Conservation (phyloP, 2,888 invertebrate genomes). For the Spodoptera exigua region DNA sequence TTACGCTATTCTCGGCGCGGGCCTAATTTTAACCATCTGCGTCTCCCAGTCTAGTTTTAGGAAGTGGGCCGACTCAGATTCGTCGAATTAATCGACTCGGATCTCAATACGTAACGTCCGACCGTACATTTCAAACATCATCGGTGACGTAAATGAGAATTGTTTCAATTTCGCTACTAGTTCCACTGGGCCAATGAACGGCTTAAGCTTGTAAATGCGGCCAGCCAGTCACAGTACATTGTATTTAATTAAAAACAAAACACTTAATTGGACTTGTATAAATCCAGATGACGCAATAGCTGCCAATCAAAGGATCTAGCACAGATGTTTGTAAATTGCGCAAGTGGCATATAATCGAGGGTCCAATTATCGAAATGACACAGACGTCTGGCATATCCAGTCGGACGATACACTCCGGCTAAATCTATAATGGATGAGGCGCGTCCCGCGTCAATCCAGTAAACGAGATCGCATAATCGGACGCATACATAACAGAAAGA, state of each 20-base stretch:
- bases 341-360: conserved; percentile 75
- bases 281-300: conserved; percentile 78
- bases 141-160: conserved; percentile 37
- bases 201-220: conserved; percentile 39
- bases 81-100: conserved; percentile 75
- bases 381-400: conserved; percentile 69
- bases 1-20: conserved; percentile 86
- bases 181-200: conserved; percentile 47
- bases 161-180: conserved; percentile 39
- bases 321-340: conserved; percentile 81
- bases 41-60: conserved; percentile 87
- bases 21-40: conserved; percentile 89
- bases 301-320: conserved; percentile 82
- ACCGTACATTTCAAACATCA: conserved; percentile 49
- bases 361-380: conserved; percentile 88
- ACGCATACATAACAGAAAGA: conserved; percentile 80
- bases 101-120: conserved; percentile 57
- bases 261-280: conserved; percentile 80
- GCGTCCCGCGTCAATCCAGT: conserved; percentile 83
- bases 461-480: conserved; percentile 85
- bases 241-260: conserved; percentile 73
- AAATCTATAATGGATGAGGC: conserved; percentile 89
- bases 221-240: conserved; percentile 44
- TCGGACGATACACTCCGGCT: conserved; percentile 78
- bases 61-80: conserved; percentile 85